Evolutionary conservation across 1,140 invertebrate genomes (phyloP).

Genomic region (Acromyrmex heyeri): DNA sequence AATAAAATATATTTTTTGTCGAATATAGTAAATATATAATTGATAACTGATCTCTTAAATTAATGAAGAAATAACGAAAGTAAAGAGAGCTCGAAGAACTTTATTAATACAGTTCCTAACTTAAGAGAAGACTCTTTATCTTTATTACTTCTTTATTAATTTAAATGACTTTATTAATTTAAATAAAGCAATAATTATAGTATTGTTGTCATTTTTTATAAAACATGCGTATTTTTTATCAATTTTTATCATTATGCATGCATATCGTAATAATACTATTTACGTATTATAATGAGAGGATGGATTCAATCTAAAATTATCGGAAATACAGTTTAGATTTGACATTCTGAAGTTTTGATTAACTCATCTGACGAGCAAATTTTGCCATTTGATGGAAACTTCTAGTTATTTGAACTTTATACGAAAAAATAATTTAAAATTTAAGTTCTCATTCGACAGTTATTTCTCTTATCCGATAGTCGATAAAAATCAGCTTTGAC

Average conservation of each 20-base stretch:
- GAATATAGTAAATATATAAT: neutral
- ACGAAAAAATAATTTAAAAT: neutral
- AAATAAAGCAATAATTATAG: neutral
- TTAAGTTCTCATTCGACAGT: neutral
- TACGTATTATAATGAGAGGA: neutral
- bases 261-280: neutral
- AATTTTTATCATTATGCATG: neutral
- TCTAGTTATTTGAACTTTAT: neutral
- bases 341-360: neutral
- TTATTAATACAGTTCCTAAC: no score
- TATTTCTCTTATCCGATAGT: neutral
- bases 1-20: neutral
- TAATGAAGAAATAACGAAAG: neutral
- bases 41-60: neutral
- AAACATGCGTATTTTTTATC: neutral
- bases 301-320: neutral
- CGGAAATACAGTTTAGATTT: constrained; percentile 18
- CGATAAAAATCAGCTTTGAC: constrained; percentile 4
- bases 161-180: no score
- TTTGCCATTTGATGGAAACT: constrained; percentile 1
- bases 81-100: neutral
- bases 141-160: no score
- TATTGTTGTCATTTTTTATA: neutral
- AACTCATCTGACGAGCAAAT: constrained; percentile 1
- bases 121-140: no score